Conservation (phyloP, 2,113 vertebrate genomes). For the Hiodon alosoides region DNA sequence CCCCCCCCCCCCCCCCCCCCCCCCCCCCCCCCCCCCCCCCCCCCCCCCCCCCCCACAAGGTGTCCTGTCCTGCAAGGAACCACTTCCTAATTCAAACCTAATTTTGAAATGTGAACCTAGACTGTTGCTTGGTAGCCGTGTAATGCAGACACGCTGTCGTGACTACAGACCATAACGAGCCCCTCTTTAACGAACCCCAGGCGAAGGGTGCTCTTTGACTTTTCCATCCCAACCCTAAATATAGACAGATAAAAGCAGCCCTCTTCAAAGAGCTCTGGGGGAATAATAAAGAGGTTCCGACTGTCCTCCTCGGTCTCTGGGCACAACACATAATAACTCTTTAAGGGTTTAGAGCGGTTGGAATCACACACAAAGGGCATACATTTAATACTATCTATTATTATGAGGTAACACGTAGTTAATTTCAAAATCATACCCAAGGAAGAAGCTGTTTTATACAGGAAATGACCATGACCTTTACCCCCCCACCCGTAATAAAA, state of each 20-base stretch:
- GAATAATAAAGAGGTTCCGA: slow-evolving; percentile 35
- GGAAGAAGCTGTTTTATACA: slow-evolving; percentile 44
- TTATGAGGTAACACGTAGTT: slow-evolving; percentile 19
- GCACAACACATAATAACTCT: slow-evolving; percentile 26
- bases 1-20: no score
- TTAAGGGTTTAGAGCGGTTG: slow-evolving; percentile 19
- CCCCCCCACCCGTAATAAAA: slow-evolving; percentile 53
- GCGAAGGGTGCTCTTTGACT: slow-evolving; percentile 12
- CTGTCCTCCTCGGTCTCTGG: slow-evolving; percentile 31
- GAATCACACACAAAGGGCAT: slow-evolving; percentile 28
- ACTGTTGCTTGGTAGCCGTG: slow-evolving; percentile 14
- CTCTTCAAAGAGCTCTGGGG: slow-evolving; percentile 36
- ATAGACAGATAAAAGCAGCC: slow-evolving; percentile 30
- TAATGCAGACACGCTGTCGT: slow-evolving; percentile 30
- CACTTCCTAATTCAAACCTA: background rate
- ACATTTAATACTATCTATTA: slow-evolving; percentile 32
- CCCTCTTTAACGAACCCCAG: slow-evolving; percentile 39
- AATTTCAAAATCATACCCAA: slow-evolving; percentile 35
- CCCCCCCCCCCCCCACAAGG: slow-evolving; percentile 25
- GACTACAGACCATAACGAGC: slow-evolving; percentile 21
- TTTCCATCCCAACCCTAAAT: slow-evolving; percentile 23
- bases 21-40: no score
- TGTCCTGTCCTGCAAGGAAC: slow-evolving; percentile 15
- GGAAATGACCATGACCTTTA: slow-evolving; percentile 44
- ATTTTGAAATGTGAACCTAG: no score